Evolutionary conservation across 2,888 invertebrate species (phyloP).

Genomic region (Caenorhabditis japonica): DNA sequence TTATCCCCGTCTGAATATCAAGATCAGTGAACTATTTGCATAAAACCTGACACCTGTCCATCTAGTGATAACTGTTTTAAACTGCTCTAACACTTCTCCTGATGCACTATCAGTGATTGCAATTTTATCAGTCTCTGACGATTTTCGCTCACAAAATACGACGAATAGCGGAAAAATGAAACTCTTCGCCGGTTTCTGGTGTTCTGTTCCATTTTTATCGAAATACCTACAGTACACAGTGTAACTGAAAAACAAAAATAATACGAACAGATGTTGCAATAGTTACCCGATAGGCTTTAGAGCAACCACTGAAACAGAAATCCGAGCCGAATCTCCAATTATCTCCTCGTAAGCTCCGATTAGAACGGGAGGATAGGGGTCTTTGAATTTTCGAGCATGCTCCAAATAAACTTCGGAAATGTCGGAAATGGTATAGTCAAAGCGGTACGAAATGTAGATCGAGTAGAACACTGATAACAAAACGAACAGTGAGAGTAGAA

Average conservation of each 20-base stretch:
- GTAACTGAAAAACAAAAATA: constrained; percentile 6
- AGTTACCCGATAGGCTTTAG: constrained; percentile 31
- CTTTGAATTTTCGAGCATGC: constrained; percentile 18
- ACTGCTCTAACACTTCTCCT: constrained; percentile 19
- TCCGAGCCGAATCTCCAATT: no score
- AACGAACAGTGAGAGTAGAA: constrained; percentile 14
- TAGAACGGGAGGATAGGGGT: constrained; percentile 28
- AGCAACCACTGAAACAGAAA: constrained; percentile 33
- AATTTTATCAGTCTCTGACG: constrained; percentile 9
- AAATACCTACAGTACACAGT: constrained; percentile 36
- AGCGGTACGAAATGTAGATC: constrained; percentile 3
- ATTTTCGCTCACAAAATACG: constrained; percentile 22
- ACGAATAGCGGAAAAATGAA: constrained; percentile 36
- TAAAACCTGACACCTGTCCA: constrained; percentile 15
- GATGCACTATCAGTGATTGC: constrained; percentile 19
- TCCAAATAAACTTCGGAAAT: no score
- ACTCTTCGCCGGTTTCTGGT: constrained; percentile 20
- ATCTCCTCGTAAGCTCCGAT: constrained; percentile 23
- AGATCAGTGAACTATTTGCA: not conserved
- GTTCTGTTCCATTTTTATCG: constrained; percentile 25
- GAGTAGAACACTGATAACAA: constrained; percentile 17
- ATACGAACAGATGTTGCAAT: not conserved
- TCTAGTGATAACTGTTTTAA: constrained; percentile 13
- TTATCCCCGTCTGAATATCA: constrained; percentile 7
- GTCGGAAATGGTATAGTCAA: no score